Evolutionary conservation across 2,113 vertebrate genomes (phyloP), one percentile per base, ranked within the genome.

Genomic region (Festucalex cinctus): DNA sequence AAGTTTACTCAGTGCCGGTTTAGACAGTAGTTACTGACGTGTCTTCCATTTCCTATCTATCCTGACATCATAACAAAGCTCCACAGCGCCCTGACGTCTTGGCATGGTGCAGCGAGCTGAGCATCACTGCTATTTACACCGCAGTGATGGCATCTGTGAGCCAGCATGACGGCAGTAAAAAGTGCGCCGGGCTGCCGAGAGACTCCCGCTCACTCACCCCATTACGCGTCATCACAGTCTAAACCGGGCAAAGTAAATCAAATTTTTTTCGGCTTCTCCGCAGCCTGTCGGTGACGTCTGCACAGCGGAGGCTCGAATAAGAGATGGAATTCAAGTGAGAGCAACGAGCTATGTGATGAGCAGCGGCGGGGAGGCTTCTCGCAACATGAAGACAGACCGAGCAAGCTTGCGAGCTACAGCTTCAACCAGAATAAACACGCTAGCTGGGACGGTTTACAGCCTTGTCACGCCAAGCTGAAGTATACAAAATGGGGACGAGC

Each of bases 271-370:
- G 35, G 58, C 6, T 59, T 59, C 28, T 9, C 19, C 17, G 28
- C 32, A 59, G 32, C 32, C 9, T 49, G 76, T 41, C 74, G n/a
- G 48, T 71, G 46, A 65, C 41, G 62, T 85, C 82, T 79, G 80
- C 80, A 78, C 71, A 83, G 60, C 74, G 72, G 79, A 69, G 79
- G 74, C 80, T 85, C 71, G 48, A 66, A 79, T 53, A 68, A 82
- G 65, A 82, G 70, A 79, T 68, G 53, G 67, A 77, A 76, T 81
- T 81, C 74, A 74, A 69, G 84, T 65, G 62, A 72, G 65, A 69
- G 71, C 66, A 49, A 66, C 26, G 70, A 51, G 32, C 63, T 65
- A 51, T 74, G 66, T 60, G 71, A 69, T 68, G 69, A 70, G 69
- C 75, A 48, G 74, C 72, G 14, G 60, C 2, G 37, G 68, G 82